A percentile compares a stretch with the other conserved stretches of the same genome.
phyloP scores from a whole-genome alignment of 1,140 invertebrate genomes.

The Brachionus calyciflorus region DNA sequence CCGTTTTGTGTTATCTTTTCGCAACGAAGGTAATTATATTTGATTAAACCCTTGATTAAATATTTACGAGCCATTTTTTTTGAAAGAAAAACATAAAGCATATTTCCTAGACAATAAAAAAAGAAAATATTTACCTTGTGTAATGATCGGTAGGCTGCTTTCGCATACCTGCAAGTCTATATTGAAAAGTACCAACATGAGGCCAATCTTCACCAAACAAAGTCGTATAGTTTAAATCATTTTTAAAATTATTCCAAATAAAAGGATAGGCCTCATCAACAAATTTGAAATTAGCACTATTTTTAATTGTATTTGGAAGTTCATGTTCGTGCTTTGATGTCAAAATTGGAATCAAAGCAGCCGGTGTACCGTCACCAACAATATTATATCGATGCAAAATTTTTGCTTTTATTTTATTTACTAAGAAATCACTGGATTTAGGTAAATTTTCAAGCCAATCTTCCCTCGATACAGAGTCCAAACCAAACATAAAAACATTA shows the following conservation, averaged over 20 bases:
- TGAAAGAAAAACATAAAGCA: too few species aligned
- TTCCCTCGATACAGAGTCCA: constrained; percentile 47
- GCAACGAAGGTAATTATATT: too few species aligned
- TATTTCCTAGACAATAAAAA: too few species aligned
- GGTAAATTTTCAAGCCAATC: constrained; percentile 46
- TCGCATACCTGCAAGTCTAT: constrained; percentile 81
- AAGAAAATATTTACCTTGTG: constrained; percentile 74
- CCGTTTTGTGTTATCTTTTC: too few species aligned
- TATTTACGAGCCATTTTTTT: too few species aligned
- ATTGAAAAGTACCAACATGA: constrained; percentile 80
- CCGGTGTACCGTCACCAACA: constrained; percentile 48
- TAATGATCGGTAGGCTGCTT: constrained; percentile 83
- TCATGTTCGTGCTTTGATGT: constrained; percentile 81
- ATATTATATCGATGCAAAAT: constrained; percentile 48
- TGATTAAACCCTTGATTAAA: too few species aligned
- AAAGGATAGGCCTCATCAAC: constrained; percentile 74
- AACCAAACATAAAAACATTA: constrained; percentile 48
- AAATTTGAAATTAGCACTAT: constrained; percentile 67
- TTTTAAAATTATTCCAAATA: constrained; percentile 58
- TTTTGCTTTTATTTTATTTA: neutral
- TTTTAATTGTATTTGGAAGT: constrained; percentile 77
- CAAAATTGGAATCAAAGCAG: constrained; percentile 69
- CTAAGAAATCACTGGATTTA: constrained; percentile 37
- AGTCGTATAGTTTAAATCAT: constrained; percentile 67
- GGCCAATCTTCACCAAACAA: constrained; percentile 82